These are phyloP conservation scores for Magallana gigas DNA, from an alignment of 1,140 invertebrate genomes.

Conservation along the genomic window DNA sequence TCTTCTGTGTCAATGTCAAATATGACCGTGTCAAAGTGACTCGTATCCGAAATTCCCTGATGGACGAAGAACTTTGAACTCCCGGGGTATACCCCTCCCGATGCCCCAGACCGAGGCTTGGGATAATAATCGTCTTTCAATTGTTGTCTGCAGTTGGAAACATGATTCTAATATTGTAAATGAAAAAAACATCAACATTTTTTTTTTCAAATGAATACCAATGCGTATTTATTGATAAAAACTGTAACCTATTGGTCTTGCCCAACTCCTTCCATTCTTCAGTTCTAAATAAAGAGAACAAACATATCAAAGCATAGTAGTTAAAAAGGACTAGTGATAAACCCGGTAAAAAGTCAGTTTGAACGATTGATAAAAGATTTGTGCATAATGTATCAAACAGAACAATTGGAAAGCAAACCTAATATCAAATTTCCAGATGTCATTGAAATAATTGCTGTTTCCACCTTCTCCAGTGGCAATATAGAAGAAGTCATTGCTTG, in stretches of 20 bases:
- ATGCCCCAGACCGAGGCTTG: slow-evolving; percentile 51
- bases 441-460: neutral
- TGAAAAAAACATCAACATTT: too few species aligned
- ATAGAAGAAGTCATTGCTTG: neutral
- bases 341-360: too few species aligned
- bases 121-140: neutral
- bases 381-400: too few species aligned
- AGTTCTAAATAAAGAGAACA: neutral
- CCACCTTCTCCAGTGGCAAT: neutral
- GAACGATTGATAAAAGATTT: too few species aligned
- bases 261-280: neutral
- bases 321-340: neutral
- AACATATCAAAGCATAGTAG: neutral
- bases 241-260: neutral
- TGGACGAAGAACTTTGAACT: slow-evolving; percentile 45
- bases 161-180: too few species aligned
- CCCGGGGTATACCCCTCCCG: slow-evolving; percentile 53
- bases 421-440: neutral
- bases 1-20: slow-evolving; percentile 45
- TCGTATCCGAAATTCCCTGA: slow-evolving; percentile 42
- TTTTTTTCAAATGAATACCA: too few species aligned
- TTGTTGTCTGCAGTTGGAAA: neutral
- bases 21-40: slow-evolving; percentile 48
- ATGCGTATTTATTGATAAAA: too few species aligned
- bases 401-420: neutral